Percentiles rank a stretch among this genome's conserved stretches.
phyloP scores from a whole-genome alignment of 1,140 invertebrate genomes.

The Anastrepha obliqua region DNA sequence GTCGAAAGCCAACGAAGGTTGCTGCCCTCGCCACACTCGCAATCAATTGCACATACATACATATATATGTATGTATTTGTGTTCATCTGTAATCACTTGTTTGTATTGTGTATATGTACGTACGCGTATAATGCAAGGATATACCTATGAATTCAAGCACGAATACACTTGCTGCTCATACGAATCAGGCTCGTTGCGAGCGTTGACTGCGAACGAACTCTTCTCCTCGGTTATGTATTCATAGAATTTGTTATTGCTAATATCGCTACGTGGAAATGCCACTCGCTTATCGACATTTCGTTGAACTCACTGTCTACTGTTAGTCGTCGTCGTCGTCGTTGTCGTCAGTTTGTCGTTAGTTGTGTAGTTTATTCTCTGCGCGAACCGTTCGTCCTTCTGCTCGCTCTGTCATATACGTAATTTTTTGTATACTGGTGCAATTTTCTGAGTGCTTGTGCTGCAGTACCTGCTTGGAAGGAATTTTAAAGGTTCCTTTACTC shows the following conservation, averaged over 20 bases:
- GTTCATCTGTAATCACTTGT: neutral
- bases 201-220: neutral
- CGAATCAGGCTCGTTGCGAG: neutral
- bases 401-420: neutral
- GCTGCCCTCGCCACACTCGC: slow-evolving; percentile 41
- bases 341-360: neutral
- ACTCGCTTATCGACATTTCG: neutral
- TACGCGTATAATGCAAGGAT: neutral
- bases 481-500: too few species aligned
- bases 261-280: slow-evolving; percentile 1
- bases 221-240: neutral
- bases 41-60: neutral
- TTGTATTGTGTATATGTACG: neutral
- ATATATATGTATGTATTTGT: neutral
- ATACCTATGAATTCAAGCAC: neutral
- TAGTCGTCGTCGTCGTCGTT: neutral
- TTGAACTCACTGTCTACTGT: neutral
- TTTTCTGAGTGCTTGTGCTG: neutral
- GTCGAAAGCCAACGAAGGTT: slow-evolving; percentile 47
- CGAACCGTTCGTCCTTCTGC: neutral
- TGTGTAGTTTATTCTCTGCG: neutral
- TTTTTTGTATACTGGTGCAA: neutral
- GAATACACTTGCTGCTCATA: slow-evolving; percentile 11
- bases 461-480: neutral
- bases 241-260: neutral